Conservation (phyloP, 2,888 invertebrate genomes). For the Meghimatium bilineatum region DNA sequence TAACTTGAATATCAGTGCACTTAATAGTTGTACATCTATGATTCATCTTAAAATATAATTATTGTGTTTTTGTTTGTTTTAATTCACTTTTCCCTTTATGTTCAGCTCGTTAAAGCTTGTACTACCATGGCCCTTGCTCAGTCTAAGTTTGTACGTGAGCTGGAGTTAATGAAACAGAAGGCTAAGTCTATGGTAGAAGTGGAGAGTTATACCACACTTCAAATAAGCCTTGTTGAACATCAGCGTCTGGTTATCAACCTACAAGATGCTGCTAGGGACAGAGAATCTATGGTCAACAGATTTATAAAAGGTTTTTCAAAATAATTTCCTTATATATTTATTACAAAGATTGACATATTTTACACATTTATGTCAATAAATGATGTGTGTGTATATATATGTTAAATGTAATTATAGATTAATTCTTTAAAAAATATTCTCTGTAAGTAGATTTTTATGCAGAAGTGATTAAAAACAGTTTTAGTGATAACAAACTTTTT, state of each 20-base stretch:
- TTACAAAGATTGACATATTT: neutral
- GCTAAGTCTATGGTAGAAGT: conserved; percentile 62
- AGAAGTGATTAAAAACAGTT: too few relatives aligned
- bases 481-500: too few relatives aligned
- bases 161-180: conserved; percentile 61
- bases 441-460: too few relatives aligned
- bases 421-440: too few relatives aligned
- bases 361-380: neutral
- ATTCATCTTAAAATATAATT: neutral
- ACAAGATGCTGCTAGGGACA: conserved; percentile 60
- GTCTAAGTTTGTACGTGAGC: conserved; percentile 62
- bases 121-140: conserved; percentile 63
- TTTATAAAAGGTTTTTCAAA: conserved; percentile 38
- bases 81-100: neutral
- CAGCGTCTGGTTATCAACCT: conserved; percentile 63
- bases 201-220: conserved; percentile 64
- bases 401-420: too few relatives aligned
- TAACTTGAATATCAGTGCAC: neutral
- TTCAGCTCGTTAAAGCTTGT: conserved; percentile 64
- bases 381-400: neutral
- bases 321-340: neutral
- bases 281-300: conserved; percentile 42
- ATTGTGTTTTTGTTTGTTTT: neutral
- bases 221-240: conserved; percentile 64
- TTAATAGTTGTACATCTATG: neutral